phyloP scores from a whole-genome alignment of 2,797 vertebrate genomes.

The Enteromius argenteus region DNA sequence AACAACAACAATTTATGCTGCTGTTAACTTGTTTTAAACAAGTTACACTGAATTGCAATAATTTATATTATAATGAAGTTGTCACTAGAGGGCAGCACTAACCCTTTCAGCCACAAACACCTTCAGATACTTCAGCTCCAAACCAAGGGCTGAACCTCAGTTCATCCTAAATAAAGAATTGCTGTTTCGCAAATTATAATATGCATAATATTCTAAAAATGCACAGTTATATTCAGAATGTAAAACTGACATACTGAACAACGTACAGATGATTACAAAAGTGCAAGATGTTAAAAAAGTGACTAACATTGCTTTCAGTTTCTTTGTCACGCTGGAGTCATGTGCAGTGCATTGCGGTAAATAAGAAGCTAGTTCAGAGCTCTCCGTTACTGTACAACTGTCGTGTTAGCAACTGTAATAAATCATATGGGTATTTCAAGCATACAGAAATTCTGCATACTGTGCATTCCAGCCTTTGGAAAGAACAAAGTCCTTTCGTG shows the following conservation, averaged over 20 bases:
- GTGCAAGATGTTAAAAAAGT: background rate
- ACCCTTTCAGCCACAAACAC: constrained; percentile 30
- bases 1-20: background rate
- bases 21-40: background rate
- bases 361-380: background rate
- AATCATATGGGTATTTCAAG: background rate
- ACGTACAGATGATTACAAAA: background rate
- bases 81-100: constrained; percentile 70
- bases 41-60: background rate
- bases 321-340: background rate
- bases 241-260: background rate
- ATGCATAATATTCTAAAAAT: background rate
- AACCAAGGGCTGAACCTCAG: background rate
- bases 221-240: background rate
- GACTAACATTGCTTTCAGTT: background rate
- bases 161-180: background rate
- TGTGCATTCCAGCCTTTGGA: background rate
- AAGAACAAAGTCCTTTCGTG: background rate
- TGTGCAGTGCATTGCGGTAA: background rate
- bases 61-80: constrained; percentile 18
- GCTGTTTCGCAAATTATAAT: background rate
- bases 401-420: constrained; percentile 1
- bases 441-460: background rate
- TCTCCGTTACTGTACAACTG: background rate
- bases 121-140: background rate